Percentiles rank a stretch among this genome's conserved stretches.
Conservation (phyloP, 2,888 invertebrate species). For the Ophion ellenae region DNA sequence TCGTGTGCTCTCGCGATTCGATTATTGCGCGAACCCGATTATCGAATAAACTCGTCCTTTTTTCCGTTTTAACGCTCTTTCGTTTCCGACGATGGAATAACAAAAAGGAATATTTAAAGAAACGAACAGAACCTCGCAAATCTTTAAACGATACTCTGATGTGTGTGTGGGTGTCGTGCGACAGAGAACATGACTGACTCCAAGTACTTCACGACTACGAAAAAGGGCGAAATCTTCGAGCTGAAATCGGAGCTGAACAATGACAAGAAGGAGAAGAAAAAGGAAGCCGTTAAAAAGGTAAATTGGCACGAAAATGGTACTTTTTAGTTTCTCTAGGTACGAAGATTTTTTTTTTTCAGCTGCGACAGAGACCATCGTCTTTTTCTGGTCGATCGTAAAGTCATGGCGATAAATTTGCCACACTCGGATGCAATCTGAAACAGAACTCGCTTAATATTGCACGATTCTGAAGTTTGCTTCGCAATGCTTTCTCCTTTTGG, state of each 20-base stretch:
- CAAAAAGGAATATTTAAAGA: neutral
- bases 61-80: neutral
- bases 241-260: constrained; percentile 99
- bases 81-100: neutral
- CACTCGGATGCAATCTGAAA: no score
- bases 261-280: constrained; percentile 99
- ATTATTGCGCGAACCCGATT: constrained; percentile 53
- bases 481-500: no score
- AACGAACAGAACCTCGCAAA: constrained; percentile 17
- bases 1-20: constrained; percentile 14
- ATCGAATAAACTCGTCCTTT: constrained; percentile 16
- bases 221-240: constrained; percentile 99
- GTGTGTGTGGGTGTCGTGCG: constrained; percentile 51
- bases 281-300: constrained; percentile 99
- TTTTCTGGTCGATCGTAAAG: no score
- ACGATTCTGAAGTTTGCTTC: no score
- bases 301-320: constrained; percentile 70
- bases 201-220: constrained; percentile 99
- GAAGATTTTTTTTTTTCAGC: no score
- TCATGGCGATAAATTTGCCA: no score
- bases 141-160: neutral
- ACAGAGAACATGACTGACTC: constrained; percentile 95
- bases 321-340: neutral
- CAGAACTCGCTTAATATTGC: no score
- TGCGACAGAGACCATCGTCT: no score